Percentiles rank a stretch among this genome's conserved stretches.
Conservation (phyloP, 2,888 invertebrate genomes). For the Sinelater perroti region DNA sequence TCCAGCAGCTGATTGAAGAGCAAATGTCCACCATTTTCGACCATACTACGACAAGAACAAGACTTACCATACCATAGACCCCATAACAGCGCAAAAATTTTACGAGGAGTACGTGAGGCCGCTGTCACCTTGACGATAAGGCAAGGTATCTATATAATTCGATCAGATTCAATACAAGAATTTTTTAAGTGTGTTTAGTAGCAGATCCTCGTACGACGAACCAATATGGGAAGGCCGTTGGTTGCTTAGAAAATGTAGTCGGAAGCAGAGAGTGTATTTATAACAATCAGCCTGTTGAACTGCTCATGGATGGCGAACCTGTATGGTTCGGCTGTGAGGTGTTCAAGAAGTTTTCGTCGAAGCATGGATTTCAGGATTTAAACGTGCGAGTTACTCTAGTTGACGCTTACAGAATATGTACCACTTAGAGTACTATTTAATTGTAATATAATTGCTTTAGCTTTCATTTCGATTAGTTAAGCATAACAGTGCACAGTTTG, state of each 20-base stretch:
- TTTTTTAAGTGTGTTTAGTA: conserved; percentile 79
- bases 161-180: too few relatives aligned
- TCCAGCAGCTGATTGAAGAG: conserved; percentile 69
- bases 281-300: conserved; percentile 86
- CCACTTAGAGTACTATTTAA: too few relatives aligned
- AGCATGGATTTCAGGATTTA: conserved; percentile 81
- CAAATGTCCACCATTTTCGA: conserved; percentile 81
- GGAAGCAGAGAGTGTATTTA: conserved; percentile 82
- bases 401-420: too few relatives aligned
- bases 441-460: too few relatives aligned
- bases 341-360: conserved; percentile 78
- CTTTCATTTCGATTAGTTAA: too few relatives aligned
- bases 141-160: conserved; percentile 60
- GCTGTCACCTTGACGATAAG: conserved; percentile 83
- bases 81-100: conserved; percentile 80
- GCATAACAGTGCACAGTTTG: too few relatives aligned
- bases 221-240: conserved; percentile 80
- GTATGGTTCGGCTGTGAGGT: conserved; percentile 96
- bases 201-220: conserved; percentile 85
- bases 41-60: conserved; percentile 86
- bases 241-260: conserved; percentile 87
- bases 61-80: conserved; percentile 76
- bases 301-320: conserved; percentile 81
- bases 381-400: conserved; percentile 76
- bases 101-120: conserved; percentile 82